These are phyloP conservation scores for Nesogale talazaci DNA, from an alignment of 2,113 vertebrate genomes.

Conservation along the genomic window DNA sequence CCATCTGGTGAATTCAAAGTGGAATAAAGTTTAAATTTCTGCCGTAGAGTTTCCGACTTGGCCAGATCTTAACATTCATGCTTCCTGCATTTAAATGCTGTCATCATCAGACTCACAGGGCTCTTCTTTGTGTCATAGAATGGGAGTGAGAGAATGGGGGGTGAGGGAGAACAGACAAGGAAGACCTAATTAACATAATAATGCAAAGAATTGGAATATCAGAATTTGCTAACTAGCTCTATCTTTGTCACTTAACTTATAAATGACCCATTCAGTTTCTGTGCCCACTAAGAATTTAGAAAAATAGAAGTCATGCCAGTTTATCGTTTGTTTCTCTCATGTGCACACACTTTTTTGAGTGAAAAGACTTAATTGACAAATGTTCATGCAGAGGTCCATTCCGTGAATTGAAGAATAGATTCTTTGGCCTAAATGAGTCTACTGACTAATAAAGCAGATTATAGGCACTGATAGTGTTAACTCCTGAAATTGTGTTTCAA, in stretches of 20 bases:
- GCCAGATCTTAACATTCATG: not conserved
- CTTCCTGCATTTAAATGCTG: not conserved
- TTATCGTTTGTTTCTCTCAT: not conserved
- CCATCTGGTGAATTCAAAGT: not conserved
- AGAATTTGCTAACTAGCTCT: not conserved
- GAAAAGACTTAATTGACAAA: not conserved
- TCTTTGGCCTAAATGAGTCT: not conserved
- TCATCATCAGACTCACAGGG: not conserved
- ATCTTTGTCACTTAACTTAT: not conserved
- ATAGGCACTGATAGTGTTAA: not conserved
- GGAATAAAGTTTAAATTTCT: conserved; percentile 2
- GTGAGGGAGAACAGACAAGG: no score
- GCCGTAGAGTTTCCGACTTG: not conserved
- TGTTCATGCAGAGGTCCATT: not conserved
- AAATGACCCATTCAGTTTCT: not conserved
- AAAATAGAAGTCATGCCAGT: not conserved
- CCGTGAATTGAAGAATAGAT: not conserved
- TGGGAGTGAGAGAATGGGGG: not conserved
- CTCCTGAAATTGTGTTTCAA: not conserved
- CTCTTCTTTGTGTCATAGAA: not conserved
- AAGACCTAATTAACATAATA: not conserved
- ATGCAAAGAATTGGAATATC: not conserved
- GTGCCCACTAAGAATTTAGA: conserved; percentile 24
- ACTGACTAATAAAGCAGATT: not conserved
- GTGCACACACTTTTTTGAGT: not conserved